Conservation (phyloP, 2,113 vertebrate species). For the Arizona elegans region DNA sequence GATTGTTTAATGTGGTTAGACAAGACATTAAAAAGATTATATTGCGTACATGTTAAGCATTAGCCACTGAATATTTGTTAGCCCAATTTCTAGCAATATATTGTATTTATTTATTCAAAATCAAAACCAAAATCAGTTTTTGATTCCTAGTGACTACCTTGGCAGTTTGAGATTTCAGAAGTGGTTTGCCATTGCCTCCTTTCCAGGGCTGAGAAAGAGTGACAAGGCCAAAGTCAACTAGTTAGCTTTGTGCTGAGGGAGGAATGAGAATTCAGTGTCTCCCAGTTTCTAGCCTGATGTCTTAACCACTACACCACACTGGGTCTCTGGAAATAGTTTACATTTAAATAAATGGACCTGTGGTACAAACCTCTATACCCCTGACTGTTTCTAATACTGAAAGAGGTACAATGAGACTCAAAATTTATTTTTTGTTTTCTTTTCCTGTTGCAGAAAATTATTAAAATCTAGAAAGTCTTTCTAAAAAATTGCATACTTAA, state of each 20-base stretch:
- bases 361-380: not conserved
- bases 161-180: not conserved
- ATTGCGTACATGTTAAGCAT: not conserved
- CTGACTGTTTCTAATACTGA: not conserved
- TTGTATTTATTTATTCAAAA: not conserved
- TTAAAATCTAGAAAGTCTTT: not conserved
- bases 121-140: not conserved
- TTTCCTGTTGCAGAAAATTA: not conserved
- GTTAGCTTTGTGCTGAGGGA: not conserved
- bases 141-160: not conserved
- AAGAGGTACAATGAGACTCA: not conserved
- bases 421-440: not conserved
- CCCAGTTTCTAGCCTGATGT: not conserved
- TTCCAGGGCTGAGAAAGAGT: not conserved
- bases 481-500: slow-evolving; percentile 29
- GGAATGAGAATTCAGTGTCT: not conserved
- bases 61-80: not conserved
- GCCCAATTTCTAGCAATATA: not conserved
- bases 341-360: not conserved
- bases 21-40: no score
- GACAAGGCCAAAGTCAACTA: not conserved
- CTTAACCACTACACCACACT: not conserved
- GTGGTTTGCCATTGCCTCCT: not conserved
- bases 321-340: not conserved
- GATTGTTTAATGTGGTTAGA: not conserved